Percentiles rank a stretch among this genome's conserved stretches.
Evolutionary conservation across 2,113 vertebrate genomes (phyloP).

Genomic region (Rhinoptilus africanus): DNA sequence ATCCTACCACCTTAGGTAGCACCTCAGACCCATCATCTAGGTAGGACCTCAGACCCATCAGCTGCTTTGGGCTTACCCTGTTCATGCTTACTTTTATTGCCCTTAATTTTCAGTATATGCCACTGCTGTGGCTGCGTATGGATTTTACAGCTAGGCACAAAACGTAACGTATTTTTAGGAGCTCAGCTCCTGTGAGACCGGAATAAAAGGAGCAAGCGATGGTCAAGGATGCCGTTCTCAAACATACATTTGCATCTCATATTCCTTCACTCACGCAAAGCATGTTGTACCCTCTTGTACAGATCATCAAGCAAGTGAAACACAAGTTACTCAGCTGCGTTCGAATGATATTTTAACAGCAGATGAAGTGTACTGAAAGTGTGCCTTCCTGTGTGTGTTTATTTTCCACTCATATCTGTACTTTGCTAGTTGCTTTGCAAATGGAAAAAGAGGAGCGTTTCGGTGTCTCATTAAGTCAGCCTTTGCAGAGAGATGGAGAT

Average conservation of each 20-base stretch:
- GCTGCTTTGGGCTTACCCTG: neutral
- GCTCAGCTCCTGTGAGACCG: neutral
- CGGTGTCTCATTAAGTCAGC: neutral
- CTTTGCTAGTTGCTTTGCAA: neutral
- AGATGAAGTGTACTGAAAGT: neutral
- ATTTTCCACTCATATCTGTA: neutral
- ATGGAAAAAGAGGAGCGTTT: neutral
- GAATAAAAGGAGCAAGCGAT: neutral
- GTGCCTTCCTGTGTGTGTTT: neutral
- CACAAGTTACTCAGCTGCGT: neutral
- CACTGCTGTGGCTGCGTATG: rapidly evolving
- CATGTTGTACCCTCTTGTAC: neutral
- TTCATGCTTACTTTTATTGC: rapidly evolving
- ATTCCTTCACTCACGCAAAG: neutral
- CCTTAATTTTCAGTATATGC: neutral
- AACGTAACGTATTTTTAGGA: neutral
- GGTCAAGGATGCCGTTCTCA: neutral
- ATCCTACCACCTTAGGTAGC: neutral
- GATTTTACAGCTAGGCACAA: neutral
- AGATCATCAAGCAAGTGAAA: neutral
- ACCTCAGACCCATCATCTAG: neutral
- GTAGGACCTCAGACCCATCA: neutral
- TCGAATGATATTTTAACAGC: neutral
- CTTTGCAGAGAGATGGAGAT: neutral
- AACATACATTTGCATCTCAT: neutral